Base-by-base conservation (phyloP, 2,888 invertebrate genomes). In the Phyllotreta striolata region DNA sequence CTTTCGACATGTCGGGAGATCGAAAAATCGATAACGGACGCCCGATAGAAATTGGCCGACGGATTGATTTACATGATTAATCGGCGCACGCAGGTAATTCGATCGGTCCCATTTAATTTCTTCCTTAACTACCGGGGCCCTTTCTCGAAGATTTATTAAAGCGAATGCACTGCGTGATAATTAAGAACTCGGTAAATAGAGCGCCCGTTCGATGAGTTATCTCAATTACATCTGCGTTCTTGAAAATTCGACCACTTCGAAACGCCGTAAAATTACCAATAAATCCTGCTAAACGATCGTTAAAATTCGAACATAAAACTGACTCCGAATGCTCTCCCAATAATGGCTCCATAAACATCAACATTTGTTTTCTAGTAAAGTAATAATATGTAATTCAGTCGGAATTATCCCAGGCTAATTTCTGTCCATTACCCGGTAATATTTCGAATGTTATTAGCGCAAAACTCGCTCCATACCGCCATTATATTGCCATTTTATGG, bases 341-440 rank as follows among this genome's bases (percentile, higher is more conserved):
- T 62, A 64, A 61, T 39, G 52, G 61, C n/a, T 51, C 64, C 61
- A 64, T 64, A 57, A 64, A 61, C 64, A 62, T 57, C 57, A 62
- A 64, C 61, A 64, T 61, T 64, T 60, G 64, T 64, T 64, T 60
- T 60, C 60, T 9, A 59, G 49, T 64, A 56, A 47, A 61, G 54
- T 64, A 64, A 62, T 64, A 61, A 57, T 64, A 61, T 64, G 64
- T 64, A 64, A 64, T 64, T 62, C 57, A 54, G 56, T 60, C 57
- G 64, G 47, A 64, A 57, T 55, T 9, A 38, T 38, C 13, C 38
- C 52, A 40, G 37, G 61, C 61, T 64, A 64, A 64, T 64, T 64
- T 55, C 52, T 56, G 46, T 57, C 55, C 61, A 64, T 64, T 61
- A 64, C 51, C 34, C 44, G 34, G 46, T 46, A 46, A 64, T 64